Conservation (phyloP, 2,797 vertebrate species). For the Micropoecilia bifurca region DNA sequence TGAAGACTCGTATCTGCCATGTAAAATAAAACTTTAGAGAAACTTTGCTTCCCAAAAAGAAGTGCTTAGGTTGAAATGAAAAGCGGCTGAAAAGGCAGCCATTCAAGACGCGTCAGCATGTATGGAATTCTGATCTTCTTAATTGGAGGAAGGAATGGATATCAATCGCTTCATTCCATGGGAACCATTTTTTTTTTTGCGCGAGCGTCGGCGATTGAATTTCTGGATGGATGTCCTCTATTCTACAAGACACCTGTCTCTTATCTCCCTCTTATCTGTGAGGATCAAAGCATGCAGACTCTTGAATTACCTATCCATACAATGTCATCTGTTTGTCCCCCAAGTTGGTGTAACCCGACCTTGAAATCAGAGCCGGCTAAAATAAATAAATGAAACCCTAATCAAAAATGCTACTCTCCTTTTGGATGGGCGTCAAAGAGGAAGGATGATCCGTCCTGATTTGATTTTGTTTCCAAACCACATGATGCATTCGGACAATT, state of each 20-base stretch:
- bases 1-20: too few species aligned
- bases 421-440: constrained; percentile 75
- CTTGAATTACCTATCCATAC: constrained; percentile 77
- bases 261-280: constrained; percentile 80
- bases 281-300: constrained; percentile 80
- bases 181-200: constrained; percentile 63
- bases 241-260: constrained; percentile 81
- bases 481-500: constrained; percentile 88
- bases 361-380: constrained; percentile 78
- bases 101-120: constrained; percentile 6
- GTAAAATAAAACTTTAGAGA: background rate
- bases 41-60: background rate
- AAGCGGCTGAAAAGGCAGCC: background rate
- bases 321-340: constrained; percentile 80
- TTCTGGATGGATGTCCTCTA: constrained; percentile 78
- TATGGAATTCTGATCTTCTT: constrained; percentile 26
- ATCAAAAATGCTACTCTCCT: constrained; percentile 79
- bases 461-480: constrained; percentile 83
- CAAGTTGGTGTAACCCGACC: constrained; percentile 77
- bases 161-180: constrained; percentile 63
- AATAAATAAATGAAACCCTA: constrained; percentile 82
- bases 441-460: constrained; percentile 80
- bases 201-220: constrained; percentile 71
- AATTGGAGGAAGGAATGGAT: constrained; percentile 59
- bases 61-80: background rate